Conservation (phyloP, 2,113 vertebrate genomes). For the Podarcis muralis region DNA sequence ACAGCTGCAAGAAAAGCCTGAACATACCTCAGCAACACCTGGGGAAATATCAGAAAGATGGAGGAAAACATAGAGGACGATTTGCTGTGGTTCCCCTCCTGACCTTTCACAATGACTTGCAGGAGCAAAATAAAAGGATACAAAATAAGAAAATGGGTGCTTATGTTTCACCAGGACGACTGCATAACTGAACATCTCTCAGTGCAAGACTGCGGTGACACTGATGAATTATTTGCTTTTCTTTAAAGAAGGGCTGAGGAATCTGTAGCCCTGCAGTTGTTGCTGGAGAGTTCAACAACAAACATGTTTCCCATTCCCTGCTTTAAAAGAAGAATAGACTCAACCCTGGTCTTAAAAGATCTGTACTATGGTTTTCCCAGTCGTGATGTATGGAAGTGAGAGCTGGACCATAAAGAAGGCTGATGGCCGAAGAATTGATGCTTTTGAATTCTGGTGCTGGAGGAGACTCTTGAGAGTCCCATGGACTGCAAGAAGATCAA, state of each 20-base stretch:
- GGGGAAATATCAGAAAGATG: neutral
- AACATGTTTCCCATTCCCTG: too few relatives aligned
- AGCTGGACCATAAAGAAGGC: too few relatives aligned
- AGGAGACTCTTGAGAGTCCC: too few relatives aligned
- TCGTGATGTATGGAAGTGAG: too few relatives aligned
- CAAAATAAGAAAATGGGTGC: neutral
- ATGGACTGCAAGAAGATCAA: too few relatives aligned
- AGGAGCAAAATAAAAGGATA: neutral
- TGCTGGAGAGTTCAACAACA: too few relatives aligned
- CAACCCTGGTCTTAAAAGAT: neutral
- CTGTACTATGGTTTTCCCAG: neutral
- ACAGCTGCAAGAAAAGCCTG: neutral
- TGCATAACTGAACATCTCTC: neutral
- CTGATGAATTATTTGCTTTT: too few relatives aligned
- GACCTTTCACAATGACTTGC: neutral
- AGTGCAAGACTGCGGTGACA: neutral
- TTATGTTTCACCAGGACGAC: neutral
- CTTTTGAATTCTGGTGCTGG: too few relatives aligned
- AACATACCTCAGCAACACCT: neutral
- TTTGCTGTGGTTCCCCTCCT: neutral
- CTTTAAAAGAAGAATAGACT: neutral
- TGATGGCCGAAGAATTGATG: too few relatives aligned
- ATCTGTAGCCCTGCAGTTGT: too few relatives aligned
- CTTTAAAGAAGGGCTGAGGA: too few relatives aligned
- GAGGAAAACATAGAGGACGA: neutral